phyloP scores from a whole-genome alignment of 2,888 invertebrate genomes.

The Heliconius hortense region DNA sequence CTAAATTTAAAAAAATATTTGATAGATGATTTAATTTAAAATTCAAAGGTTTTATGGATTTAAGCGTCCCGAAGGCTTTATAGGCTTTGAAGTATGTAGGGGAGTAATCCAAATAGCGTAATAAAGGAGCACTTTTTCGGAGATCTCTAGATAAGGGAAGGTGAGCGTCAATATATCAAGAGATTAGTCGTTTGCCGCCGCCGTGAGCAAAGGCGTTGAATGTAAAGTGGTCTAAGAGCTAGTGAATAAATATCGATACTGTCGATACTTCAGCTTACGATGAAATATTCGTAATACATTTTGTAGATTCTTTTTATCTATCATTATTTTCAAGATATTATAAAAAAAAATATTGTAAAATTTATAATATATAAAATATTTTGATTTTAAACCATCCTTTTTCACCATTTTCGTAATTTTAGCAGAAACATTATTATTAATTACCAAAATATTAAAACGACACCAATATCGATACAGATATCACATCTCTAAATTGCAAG shows the following conservation, averaged over 20 bases:
- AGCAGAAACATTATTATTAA: too few species aligned
- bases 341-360: neutral
- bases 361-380: too few species aligned
- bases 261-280: constrained; percentile 8
- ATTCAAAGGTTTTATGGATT: constrained; percentile 8
- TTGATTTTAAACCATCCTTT: too few species aligned
- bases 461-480: neutral
- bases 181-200: constrained; percentile 76
- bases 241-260: constrained; percentile 45
- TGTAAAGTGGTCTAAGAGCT: constrained; percentile 62
- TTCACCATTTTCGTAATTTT: too few species aligned
- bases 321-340: neutral
- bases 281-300: neutral
- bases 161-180: constrained; percentile 77
- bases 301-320: neutral
- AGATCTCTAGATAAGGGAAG: constrained; percentile 75
- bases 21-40: constrained; percentile 4
- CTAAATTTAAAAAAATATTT: neutral
- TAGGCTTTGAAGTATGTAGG: constrained; percentile 51
- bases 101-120: constrained; percentile 61
- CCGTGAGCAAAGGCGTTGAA: constrained; percentile 63
- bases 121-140: constrained; percentile 74
- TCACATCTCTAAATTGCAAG: constrained; percentile 57
- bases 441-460: too few species aligned
- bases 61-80: constrained; percentile 42